Percentiles rank a stretch among this genome's conserved stretches.
phyloP scores from a whole-genome alignment of 2,797 vertebrate genomes.

The Hemitrygon akajei region DNA sequence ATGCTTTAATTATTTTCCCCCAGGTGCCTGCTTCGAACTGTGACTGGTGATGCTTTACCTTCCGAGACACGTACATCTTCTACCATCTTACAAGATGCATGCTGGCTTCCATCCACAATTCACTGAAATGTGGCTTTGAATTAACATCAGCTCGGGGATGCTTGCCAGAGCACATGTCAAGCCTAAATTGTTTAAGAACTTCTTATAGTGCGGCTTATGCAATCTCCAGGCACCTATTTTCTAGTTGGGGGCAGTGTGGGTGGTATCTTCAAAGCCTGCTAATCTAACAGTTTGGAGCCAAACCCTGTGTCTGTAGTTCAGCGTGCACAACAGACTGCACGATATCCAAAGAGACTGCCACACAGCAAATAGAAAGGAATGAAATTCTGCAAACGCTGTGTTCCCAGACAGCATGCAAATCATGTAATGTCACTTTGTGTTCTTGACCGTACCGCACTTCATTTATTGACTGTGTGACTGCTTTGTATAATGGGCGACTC shows the following conservation, averaged over 20 bases:
- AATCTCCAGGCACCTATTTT: conserved; percentile 6
- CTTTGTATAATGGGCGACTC: not conserved
- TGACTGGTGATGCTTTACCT: not conserved
- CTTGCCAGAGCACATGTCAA: conserved; percentile 20
- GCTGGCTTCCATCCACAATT: not conserved
- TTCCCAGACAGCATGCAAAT: not conserved
- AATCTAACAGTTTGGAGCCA: not conserved
- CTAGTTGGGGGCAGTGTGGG: not conserved
- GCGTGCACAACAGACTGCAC: not conserved
- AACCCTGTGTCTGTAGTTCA: not conserved
- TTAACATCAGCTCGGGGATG: conserved; percentile 21
- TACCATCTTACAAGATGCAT: not conserved
- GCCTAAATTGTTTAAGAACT: not conserved
- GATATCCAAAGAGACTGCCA: not conserved
- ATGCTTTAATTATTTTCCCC: not conserved
- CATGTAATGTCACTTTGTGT: not conserved
- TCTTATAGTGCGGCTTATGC: not conserved
- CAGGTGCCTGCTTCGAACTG: not conserved
- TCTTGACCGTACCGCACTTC: not conserved
- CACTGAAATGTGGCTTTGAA: not conserved
- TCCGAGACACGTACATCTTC: conserved; percentile 5
- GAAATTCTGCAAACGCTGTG: not conserved
- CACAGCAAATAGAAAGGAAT: not conserved
- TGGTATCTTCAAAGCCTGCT: not conserved
- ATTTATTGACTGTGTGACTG: not conserved